phyloP scores from a whole-genome alignment of 1,140 invertebrate species.

The Tetraneura akinire region DNA sequence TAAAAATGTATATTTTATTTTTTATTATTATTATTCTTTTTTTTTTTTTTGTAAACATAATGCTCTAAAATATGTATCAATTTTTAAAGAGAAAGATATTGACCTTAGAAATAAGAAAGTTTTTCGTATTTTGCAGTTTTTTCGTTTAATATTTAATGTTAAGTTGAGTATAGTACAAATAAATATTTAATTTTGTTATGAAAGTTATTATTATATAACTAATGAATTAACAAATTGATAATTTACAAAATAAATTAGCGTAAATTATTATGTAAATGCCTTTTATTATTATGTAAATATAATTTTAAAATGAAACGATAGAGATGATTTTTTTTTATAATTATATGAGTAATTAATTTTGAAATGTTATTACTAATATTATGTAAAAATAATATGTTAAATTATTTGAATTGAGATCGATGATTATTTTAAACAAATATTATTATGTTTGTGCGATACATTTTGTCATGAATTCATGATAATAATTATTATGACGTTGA shows the following conservation, averaged over 20 bases:
- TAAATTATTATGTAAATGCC: neutral
- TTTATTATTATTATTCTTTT: neutral
- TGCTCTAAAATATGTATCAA: neutral
- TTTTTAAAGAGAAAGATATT: neutral
- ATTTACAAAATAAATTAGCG: neutral
- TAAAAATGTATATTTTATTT: neutral
- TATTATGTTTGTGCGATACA: too few species aligned
- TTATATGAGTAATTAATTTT: too few species aligned
- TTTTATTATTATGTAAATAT: too few species aligned
- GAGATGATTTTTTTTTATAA: too few species aligned
- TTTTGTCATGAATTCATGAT: too few species aligned
- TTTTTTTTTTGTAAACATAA: neutral
- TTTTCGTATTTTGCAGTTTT: neutral
- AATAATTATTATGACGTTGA: too few species aligned
- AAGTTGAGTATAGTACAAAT: neutral
- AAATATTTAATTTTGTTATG: conserved; percentile 2
- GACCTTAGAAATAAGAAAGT: neutral
- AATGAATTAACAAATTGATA: neutral
- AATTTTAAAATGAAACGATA: too few species aligned
- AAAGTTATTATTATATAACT: conserved; percentile 5
- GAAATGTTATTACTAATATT: too few species aligned
- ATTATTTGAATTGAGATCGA: too few species aligned
- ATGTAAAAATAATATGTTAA: too few species aligned
- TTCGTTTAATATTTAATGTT: conserved; percentile 17
- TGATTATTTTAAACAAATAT: too few species aligned